Percentiles rank a stretch among this genome's conserved stretches.
Evolutionary conservation across 30 jellyfish, hydroid and myxozoan genomes (phyloP).

Genomic region (Aurelia coerulea): DNA sequence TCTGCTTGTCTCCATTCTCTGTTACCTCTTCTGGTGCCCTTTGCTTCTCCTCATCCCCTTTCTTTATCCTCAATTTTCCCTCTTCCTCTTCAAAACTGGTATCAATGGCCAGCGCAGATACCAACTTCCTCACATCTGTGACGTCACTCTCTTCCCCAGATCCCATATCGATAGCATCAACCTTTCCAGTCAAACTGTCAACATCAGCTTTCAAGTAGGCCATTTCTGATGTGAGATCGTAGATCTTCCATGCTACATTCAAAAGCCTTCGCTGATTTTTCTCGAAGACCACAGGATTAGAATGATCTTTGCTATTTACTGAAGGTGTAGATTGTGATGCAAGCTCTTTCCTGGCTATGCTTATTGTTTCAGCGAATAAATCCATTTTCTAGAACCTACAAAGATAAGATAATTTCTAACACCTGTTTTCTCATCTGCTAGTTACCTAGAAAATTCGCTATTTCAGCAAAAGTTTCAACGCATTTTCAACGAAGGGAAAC

Average conservation of each 20-base stretch:
- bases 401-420: neutral
- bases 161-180: neutral
- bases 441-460: neutral
- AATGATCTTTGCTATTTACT: neutral
- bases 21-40: neutral
- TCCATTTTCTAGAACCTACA: constrained; percentile 18
- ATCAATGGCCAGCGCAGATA: neutral
- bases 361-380: constrained; percentile 25
- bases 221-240: constrained; percentile 67
- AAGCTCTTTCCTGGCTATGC: constrained; percentile 7
- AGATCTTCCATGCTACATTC: constrained; percentile 71
- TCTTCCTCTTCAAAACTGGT: neutral
- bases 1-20: neutral
- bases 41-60: neutral
- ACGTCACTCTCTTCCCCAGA: constrained; percentile 4
- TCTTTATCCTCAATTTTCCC: neutral
- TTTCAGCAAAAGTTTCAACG: too few relatives aligned
- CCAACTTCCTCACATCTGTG: neutral
- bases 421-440: neutral
- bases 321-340: neutral
- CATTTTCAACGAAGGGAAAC: too few relatives aligned
- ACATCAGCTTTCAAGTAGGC: constrained; percentile 50
- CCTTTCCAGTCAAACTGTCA: constrained; percentile 31
- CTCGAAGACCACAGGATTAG: too few relatives aligned
- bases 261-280: constrained; percentile 38